A percentile compares a stretch with the other conserved stretches of the same genome.
Conservation (phyloP, 2,888 invertebrate species). For the Dendrolimus pini region DNA sequence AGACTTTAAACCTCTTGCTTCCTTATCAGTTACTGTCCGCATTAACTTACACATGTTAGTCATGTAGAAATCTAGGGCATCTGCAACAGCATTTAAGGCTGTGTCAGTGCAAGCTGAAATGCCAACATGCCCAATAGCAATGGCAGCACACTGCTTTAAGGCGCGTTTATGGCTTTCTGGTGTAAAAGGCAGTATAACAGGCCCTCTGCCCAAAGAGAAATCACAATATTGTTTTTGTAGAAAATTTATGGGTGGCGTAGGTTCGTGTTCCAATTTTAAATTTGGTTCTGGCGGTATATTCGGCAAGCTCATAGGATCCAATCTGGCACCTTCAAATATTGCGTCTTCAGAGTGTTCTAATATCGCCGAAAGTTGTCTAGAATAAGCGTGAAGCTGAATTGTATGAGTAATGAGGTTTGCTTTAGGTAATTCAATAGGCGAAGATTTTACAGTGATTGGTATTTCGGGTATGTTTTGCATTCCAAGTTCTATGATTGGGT, state of each 20-base stretch:
- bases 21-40: slow-evolving; percentile 55
- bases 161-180: slow-evolving; percentile 64
- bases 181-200: slow-evolving; percentile 58
- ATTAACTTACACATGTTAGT: slow-evolving; percentile 62
- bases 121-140: slow-evolving; percentile 61
- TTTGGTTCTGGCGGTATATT: slow-evolving; percentile 47
- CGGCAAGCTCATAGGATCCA: slow-evolving; percentile 52
- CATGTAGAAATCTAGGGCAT: slow-evolving; percentile 57
- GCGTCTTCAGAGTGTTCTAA: slow-evolving; percentile 53
- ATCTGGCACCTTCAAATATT: slow-evolving; percentile 43
- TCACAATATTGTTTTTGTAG: slow-evolving; percentile 60
- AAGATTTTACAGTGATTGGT: slow-evolving; percentile 62
- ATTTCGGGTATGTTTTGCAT: slow-evolving; percentile 72
- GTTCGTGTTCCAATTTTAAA: slow-evolving; percentile 46
- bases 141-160: slow-evolving; percentile 59
- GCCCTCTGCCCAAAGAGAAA: slow-evolving; percentile 61
- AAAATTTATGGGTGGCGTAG: slow-evolving; percentile 53
- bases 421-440: slow-evolving; percentile 60
- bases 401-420: slow-evolving; percentile 66
- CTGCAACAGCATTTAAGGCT: slow-evolving; percentile 52
- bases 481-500: slow-evolving; percentile 68
- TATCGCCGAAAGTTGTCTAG: slow-evolving; percentile 48
- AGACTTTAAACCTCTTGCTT: slow-evolving; percentile 54
- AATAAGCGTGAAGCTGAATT: slow-evolving; percentile 56
- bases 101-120: slow-evolving; percentile 54